phyloP scores from a whole-genome alignment of 2,888 invertebrate species.

The Brachyptera putata region DNA sequence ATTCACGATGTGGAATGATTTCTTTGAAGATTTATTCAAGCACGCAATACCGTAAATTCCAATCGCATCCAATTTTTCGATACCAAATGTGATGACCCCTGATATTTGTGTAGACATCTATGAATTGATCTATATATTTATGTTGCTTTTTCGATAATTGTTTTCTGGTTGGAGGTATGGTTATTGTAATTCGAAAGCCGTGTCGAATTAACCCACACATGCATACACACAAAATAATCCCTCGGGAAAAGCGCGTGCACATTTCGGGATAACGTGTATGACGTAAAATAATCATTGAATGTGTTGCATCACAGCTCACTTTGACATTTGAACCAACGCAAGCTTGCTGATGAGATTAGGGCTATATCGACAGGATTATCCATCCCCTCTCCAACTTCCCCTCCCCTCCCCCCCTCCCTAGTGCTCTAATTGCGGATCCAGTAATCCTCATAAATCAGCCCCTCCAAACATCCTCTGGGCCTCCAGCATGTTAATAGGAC shows the following conservation, averaged over 20 bases:
- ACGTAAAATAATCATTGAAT: conserved; percentile 17
- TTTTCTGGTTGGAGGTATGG: conserved; percentile 10
- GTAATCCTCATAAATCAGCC: conserved; percentile 30
- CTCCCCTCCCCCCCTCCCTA: not conserved
- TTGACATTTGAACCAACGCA: conserved; percentile 20
- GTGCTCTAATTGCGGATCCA: conserved; percentile 30
- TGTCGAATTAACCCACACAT: conserved; percentile 4
- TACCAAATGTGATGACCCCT: not conserved
- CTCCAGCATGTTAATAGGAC: conserved; percentile 9
- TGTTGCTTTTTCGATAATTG: conserved; percentile 11
- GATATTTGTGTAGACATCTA: conserved; percentile 7
- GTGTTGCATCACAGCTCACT: conserved; percentile 5
- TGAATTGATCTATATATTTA: conserved; percentile 16
- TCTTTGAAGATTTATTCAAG: conserved; percentile 20
- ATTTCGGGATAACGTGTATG: conserved; percentile 1
- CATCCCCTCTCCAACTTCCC: no score
- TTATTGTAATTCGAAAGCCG: conserved; percentile 17
- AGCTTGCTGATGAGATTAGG: conserved; percentile 19
- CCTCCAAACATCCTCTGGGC: conserved; percentile 14
- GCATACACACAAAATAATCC: conserved; percentile 9
- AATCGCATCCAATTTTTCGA: conserved; percentile 17
- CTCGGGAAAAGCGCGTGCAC: not conserved
- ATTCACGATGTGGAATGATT: conserved; percentile 16
- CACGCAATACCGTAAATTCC: conserved; percentile 12
- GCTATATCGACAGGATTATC: conserved; percentile 12